Evolutionary conservation across 2,888 invertebrate genomes (phyloP), one percentile per base, ranked within the genome.

Genomic region (Chloroclystis v-ata): DNA sequence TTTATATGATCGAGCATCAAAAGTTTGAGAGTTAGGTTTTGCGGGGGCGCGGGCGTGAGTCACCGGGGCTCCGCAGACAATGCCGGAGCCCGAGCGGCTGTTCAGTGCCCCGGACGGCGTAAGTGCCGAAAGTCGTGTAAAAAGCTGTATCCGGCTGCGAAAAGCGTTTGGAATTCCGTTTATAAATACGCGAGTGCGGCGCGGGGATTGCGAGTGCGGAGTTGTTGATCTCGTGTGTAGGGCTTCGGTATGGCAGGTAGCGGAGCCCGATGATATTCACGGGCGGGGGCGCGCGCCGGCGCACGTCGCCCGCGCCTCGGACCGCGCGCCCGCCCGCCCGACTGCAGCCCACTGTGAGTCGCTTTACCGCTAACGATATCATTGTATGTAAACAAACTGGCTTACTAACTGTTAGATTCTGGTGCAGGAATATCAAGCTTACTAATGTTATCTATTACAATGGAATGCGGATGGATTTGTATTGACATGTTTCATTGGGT

Each of bases 121-220:
- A 86, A 87, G 86, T 86, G 85, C 82, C 63, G 86, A 82, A 78
- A 84, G 85, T 85, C 86, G 86, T 85, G 86, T 84, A 83, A 84
- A 84, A 85, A 85, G 85, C 81, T 80, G 82, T 84, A 86, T 83
- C 85, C 85, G 83, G 81, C 82, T 67, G 69, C 67, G 78, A 76
- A 80, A 78, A 78, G 76, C 75, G 75, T 69, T 75, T 74, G 83
- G 85, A 80, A 85, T 86, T 83, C 69, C 77, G 80, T 82, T 85
- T 86, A 86, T 85, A 82, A 86, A 86, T 86, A 86, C 74, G 73
- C 75, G 69, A 67, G 70, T 67, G 69, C 54, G 66, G 60, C 60
- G 60, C 57, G 54, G 51, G 45, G 54, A 47, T 20, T 20, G 62
- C 45, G 63, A 51, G 59, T 38, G 55, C 59, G 56, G 46, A 50